phyloP scores from a whole-genome alignment of 2,113 vertebrate genomes.

The Poecile atricapillus region DNA sequence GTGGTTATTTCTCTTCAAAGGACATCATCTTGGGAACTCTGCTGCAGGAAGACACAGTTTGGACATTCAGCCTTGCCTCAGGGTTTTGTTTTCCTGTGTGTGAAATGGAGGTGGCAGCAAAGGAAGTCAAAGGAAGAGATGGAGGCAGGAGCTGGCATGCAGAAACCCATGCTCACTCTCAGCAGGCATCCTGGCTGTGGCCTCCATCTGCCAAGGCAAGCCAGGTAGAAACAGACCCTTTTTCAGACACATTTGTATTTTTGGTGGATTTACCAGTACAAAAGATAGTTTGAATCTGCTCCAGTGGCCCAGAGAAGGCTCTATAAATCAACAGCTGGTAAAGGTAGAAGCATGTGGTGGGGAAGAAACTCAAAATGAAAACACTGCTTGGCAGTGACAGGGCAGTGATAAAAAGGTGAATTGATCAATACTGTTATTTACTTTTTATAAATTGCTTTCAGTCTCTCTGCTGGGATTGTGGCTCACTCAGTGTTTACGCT shows the following conservation, averaged over 20 bases:
- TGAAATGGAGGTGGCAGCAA: background rate
- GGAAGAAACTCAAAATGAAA: background rate
- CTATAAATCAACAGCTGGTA: conserved; percentile 35
- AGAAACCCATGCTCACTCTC: background rate
- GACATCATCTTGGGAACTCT: background rate
- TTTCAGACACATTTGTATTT: background rate
- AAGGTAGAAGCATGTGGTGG: background rate
- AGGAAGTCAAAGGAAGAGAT: background rate
- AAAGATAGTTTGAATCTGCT: background rate
- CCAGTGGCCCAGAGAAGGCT: background rate
- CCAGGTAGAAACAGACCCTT: background rate
- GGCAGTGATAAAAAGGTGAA: conserved; percentile 56
- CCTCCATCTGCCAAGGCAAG: background rate
- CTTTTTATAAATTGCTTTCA: conserved; percentile 63
- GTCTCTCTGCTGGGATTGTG: conserved; percentile 41
- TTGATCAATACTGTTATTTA: conserved; percentile 64
- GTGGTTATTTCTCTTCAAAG: background rate
- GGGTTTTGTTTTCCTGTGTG: background rate
- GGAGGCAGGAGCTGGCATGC: background rate
- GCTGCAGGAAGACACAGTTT: background rate
- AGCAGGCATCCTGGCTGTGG: background rate
- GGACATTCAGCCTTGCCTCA: background rate
- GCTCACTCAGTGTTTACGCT: background rate
- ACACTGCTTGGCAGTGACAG: background rate
- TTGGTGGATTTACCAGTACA: background rate